Base-by-base conservation (phyloP, 2,797 vertebrate genomes). In the Percopsis omiscomaycus region DNA sequence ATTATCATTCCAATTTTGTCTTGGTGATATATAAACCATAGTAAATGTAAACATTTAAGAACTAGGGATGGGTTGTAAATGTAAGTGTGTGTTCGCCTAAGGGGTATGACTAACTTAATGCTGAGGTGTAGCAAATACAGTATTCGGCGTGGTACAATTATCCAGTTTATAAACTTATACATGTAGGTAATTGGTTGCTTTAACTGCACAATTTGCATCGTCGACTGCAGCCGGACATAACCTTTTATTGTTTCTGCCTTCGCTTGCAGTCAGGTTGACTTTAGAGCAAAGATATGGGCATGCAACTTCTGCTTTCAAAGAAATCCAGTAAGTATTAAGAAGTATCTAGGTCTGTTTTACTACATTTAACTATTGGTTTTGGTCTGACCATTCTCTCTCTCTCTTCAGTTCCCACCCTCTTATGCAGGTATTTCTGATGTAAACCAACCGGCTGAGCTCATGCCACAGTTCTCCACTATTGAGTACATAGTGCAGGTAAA, bases 301-400 rank as follows among this genome's bases (percentile, higher is more conserved):
- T 99, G 97, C 84, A 99, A 98, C 89, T 99, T 99, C 89, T 99
- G 97, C 88, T 99, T 97, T 81, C 97, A 99, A 85, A 95, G 97
- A 84, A 99, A 98, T 80, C 95, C 96, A 68, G 97, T 98, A 78
- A 86, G 94, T 90, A 37, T 2, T 28, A 10, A 28, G 29, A 13
- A 57, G 6, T 8, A 14, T 28, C 14, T 2, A 4, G 4, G 37
- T 42, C 56, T 48, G 22, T 22, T 22, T 22, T 22, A 22, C 22
- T 22, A 32, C 77, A 75, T 76, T 84, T 60, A 45, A 65, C 54
- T 64, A 69, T 59, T 22, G 16, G 3, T 4, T 37, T 37, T 44
- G 16, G 52, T 46, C 28, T 70, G 47, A 72, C 50, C 13, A 54
- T 5, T 6, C 2, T 69, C 15, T 59, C 15, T 50, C 28, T 11